Evolutionary conservation across 2,888 invertebrate genomes (phyloP).

Genomic region (Drosophila prolongata): DNA sequence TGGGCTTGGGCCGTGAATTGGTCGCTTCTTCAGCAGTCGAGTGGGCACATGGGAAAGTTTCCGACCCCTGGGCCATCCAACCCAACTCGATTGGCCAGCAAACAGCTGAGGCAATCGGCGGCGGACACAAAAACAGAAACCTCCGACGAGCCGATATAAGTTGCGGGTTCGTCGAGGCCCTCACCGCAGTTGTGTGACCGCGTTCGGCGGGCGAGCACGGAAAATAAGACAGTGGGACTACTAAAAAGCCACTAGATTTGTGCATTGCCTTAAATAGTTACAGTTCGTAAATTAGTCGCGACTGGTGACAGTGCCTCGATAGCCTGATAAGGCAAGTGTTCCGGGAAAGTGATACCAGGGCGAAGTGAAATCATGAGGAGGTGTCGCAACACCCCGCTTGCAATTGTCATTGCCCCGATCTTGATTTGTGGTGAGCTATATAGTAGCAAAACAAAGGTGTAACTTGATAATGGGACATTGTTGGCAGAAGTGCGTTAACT

Average conservation of each 20-base stretch:
- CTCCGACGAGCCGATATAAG: slow-evolving; percentile 64
- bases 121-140: slow-evolving; percentile 28
- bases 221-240: slow-evolving; percentile 31
- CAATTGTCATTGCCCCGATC: slow-evolving; percentile 32
- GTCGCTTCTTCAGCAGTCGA: slow-evolving; percentile 7
- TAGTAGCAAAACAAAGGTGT: slow-evolving; percentile 5
- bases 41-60: slow-evolving; percentile 4
- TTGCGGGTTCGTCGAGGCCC: slow-evolving; percentile 39
- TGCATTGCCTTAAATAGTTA: slow-evolving; percentile 17
- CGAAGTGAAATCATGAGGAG: slow-evolving; percentile 24
- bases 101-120: slow-evolving; percentile 2
- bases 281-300: slow-evolving; percentile 32
- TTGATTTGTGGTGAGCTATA: slow-evolving; percentile 47
- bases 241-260: slow-evolving; percentile 30
- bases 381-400: slow-evolving; percentile 12
- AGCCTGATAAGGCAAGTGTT: slow-evolving; percentile 31
- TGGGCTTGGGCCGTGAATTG: slow-evolving; percentile 1
- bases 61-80: slow-evolving; percentile 10
- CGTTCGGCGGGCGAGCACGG: slow-evolving; percentile 69
- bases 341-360: slow-evolving; percentile 16
- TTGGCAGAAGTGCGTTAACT: slow-evolving; percentile 28
- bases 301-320: slow-evolving; percentile 20
- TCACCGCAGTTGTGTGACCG: slow-evolving; percentile 74
- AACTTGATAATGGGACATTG: slow-evolving; percentile 5
- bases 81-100: slow-evolving; percentile 23